A percentile compares a stretch with the other conserved stretches of the same genome.
Conservation (phyloP, 2,888 invertebrate genomes). For the Dexiosoma caninum region DNA sequence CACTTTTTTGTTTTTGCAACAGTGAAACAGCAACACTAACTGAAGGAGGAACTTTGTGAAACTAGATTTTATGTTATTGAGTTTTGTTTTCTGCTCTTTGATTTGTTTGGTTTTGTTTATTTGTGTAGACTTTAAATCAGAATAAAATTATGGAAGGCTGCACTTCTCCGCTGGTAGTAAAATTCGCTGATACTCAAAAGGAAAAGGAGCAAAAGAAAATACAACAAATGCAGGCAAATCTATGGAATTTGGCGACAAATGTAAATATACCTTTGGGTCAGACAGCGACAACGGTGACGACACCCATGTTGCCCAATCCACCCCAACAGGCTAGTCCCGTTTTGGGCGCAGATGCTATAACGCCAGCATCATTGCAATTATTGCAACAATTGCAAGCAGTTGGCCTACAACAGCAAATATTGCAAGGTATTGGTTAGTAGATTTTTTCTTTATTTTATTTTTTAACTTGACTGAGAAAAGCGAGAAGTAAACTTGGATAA, state of each 20-base stretch:
- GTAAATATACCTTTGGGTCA: constrained; percentile 79
- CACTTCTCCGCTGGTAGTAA: constrained; percentile 97
- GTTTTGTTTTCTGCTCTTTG: background rate
- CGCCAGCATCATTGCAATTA: constrained; percentile 83
- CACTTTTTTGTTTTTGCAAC: constrained; percentile 11
- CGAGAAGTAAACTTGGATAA: constrained; percentile 3
- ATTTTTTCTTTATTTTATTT: background rate
- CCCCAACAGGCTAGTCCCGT: constrained; percentile 78
- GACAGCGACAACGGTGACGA: constrained; percentile 79
- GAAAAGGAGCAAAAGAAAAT: constrained; percentile 98
- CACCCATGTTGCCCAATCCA: constrained; percentile 78
- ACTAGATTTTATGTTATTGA: constrained; percentile 30
- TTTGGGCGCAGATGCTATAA: constrained; percentile 78
- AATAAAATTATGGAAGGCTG: constrained; percentile 99
- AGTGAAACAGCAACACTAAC: background rate
- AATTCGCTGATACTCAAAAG: constrained; percentile 99
- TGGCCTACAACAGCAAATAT: constrained; percentile 81
- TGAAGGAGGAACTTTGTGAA: background rate
- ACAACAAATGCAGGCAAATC: constrained; percentile 94
- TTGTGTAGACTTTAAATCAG: constrained; percentile 89
- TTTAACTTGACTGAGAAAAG: background rate
- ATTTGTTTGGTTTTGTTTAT: background rate
- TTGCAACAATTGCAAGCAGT: constrained; percentile 84
- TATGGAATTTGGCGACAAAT: constrained; percentile 89
- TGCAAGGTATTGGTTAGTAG: constrained; percentile 79